Base-by-base conservation (phyloP, 2,888 invertebrate genomes). In the Aelia acuminata region DNA sequence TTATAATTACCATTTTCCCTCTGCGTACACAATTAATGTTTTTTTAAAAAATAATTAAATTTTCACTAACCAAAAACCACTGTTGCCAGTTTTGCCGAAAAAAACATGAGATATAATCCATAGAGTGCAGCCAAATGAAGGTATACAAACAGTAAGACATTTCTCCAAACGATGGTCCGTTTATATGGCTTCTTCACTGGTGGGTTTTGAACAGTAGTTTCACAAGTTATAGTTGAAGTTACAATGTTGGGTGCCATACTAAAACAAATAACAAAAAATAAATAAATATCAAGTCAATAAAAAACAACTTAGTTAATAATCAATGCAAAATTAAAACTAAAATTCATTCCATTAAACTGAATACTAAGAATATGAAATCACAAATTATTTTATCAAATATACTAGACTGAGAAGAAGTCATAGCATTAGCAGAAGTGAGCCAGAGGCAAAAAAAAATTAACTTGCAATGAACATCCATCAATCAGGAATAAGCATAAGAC, bases 41-140 rank as follows among this genome's bases (percentile, higher is more conserved):
- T n/a, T n/a, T n/a, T 22, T 50, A 43, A 11, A 47, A 13, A 26
- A 63, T 7, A 48, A 47, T n/a, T 35, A 13, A n/a, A 50, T 35
- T 26, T 47, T 22, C 7, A 93, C 95, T 95, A 93, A 97, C 97
- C 95, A 91, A 95, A 95, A 89, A 95, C 91, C 88, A 94, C 93
- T 18, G 97, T 97, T 90, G 93, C 93, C 93, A 95, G 93, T 93
- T 95, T 96, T 50, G 97, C 96, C 8, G 96, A 95, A 87, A 96
- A 94, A 49, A 97, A 92, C 91, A 95, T 93, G 31, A 96, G 93
- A 92, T 95, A 97, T 8, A 95, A 92, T 87, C 97, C 97, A 91
- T 96, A 97, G 0, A 97, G 88, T 0, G 96, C 96, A 4, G 95
- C 95, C 85, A 95, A 63, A 92, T 97, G 97, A 89, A 97, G 94